These are phyloP conservation scores for Acleris literana DNA, from an alignment of 2,888 invertebrate genomes.

Conservation along the genomic window DNA sequence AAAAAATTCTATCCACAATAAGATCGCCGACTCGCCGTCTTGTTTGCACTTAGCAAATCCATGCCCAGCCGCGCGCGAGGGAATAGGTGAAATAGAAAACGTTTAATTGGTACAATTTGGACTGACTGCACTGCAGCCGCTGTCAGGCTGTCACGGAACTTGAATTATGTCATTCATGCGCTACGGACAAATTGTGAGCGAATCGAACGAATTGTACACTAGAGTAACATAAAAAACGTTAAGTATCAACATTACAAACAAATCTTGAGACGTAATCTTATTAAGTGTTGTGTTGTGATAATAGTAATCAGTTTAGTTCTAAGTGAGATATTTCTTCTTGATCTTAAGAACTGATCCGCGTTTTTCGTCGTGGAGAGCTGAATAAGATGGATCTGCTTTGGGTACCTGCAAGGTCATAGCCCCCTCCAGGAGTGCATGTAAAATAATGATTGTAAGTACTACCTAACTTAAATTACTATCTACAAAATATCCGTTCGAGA, in stretches of 20 bases:
- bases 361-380: slow-evolving; percentile 22
- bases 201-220: slow-evolving; percentile 24
- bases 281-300: slow-evolving; percentile 27
- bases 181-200: slow-evolving; percentile 32
- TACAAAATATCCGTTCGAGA: no score
- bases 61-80: neutral
- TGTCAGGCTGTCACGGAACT: slow-evolving; percentile 28
- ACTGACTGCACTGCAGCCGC: slow-evolving; percentile 1
- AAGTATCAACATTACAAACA: slow-evolving; percentile 24
- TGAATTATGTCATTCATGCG: slow-evolving; percentile 36
- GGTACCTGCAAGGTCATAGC: slow-evolving; percentile 59
- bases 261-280: slow-evolving; percentile 1
- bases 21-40: no score
- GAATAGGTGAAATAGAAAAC: neutral
- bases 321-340: slow-evolving; percentile 7
- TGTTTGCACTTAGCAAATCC: neutral
- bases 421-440: slow-evolving; percentile 63
- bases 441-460: slow-evolving; percentile 67
- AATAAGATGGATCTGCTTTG: slow-evolving; percentile 26
- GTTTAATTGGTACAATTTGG: slow-evolving; percentile 10
- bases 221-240: slow-evolving; percentile 31
- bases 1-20: neutral
- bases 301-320: slow-evolving; percentile 21
- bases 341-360: slow-evolving; percentile 18
- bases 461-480: slow-evolving; percentile 14